Conservation (phyloP, 2,113 vertebrate genomes). For the Rhombomys opimus region DNA sequence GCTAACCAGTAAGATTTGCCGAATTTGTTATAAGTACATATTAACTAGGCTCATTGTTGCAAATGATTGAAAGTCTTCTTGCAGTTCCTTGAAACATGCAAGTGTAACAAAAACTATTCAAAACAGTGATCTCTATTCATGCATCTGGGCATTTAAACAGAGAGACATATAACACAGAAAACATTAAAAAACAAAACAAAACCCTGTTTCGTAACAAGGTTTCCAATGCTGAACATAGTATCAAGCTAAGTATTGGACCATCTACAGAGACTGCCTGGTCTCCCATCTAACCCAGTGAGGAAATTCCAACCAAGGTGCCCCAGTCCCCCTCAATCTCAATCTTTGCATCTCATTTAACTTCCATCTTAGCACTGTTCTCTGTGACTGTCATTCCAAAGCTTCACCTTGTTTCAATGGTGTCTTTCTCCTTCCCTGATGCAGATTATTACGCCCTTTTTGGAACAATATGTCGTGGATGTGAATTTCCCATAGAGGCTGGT, state of each 20-base stretch:
- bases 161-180: neutral
- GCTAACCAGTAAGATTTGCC: neutral
- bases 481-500: conserved; percentile 98
- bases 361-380: neutral
- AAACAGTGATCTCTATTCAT: neutral
- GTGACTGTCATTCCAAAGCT: neutral
- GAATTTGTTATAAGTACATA: conserved; percentile 5
- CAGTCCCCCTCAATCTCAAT: neutral
- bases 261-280: neutral
- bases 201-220: neutral
- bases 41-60: neutral
- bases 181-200: neutral
- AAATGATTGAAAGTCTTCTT: conserved; percentile 6
- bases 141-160: neutral
- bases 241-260: neutral
- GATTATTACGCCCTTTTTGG: conserved; percentile 97
- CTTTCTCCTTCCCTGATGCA: conserved; percentile 77
- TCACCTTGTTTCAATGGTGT: neutral
- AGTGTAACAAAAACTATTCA: neutral
- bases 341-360: neutral
- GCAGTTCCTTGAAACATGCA: neutral
- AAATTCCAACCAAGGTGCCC: neutral
- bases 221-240: neutral
- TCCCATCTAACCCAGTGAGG: neutral
- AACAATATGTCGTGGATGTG: conserved; percentile 96